Evolutionary conservation across 2,113 vertebrate genomes (phyloP).

Genomic region (Grammomys dolichurus): DNA sequence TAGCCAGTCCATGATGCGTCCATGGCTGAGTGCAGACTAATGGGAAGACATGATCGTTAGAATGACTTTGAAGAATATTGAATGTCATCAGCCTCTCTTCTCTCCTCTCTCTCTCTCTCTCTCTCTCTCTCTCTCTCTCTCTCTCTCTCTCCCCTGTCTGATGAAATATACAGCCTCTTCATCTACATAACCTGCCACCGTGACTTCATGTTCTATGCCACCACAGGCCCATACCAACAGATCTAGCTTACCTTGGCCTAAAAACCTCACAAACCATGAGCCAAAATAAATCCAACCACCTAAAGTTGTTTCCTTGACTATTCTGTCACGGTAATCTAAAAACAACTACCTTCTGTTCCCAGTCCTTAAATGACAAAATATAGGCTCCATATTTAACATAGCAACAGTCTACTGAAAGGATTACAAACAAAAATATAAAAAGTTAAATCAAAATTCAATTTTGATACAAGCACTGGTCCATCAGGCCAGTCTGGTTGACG

Average conservation of each 20-base stretch:
- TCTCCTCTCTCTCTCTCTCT: neutral
- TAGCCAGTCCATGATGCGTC: neutral
- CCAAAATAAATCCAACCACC: neutral
- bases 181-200: neutral
- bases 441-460: constrained; percentile 49
- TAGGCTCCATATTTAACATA: constrained; percentile 38
- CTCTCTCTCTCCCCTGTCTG: neutral
- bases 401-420: neutral
- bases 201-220: neutral
- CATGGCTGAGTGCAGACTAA: neutral
- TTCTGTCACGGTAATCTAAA: neutral
- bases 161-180: neutral
- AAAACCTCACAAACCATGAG: neutral
- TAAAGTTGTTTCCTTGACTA: neutral
- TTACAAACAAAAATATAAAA: constrained; percentile 34
- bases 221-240: neutral
- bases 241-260: neutral
- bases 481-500: neutral
- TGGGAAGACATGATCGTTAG: neutral
- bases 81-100: fast-evolving
- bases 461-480: constrained; percentile 49
- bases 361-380: constrained; percentile 44
- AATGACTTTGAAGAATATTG: neutral
- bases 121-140: neutral
- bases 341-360: neutral